Evolutionary conservation across 2,888 invertebrate species (phyloP).

Genomic region (Formica aserva): DNA sequence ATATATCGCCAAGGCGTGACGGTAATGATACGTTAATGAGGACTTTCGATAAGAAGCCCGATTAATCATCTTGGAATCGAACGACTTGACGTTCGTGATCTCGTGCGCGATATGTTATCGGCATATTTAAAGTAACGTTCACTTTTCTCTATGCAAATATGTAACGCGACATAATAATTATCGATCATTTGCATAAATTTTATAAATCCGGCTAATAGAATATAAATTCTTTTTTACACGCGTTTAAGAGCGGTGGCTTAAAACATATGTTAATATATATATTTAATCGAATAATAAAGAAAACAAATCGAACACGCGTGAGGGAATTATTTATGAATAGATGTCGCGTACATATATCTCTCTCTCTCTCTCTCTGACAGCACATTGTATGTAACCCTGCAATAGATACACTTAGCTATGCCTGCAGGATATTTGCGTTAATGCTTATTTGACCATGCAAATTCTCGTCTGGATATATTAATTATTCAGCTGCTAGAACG

Average conservation of each 20-base stretch:
- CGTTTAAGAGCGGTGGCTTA: neutral
- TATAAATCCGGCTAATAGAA: constrained; percentile 12
- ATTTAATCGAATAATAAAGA: constrained; percentile 2
- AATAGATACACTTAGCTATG: neutral
- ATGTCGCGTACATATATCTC: neutral
- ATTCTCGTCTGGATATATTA: constrained; percentile 27
- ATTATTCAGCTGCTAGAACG: constrained; percentile 22
- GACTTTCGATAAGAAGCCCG: constrained; percentile 3
- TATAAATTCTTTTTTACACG: constrained; percentile 11
- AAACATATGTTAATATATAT: constrained; percentile 19
- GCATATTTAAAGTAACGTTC: neutral
- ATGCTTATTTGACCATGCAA: constrained; percentile 33
- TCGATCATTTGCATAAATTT: constrained; percentile 17
- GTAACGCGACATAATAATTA: constrained; percentile 50
- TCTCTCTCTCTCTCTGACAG: neutral
- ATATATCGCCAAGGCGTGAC: constrained; percentile 17
- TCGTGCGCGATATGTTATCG: constrained; percentile 7
- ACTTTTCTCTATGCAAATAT: constrained; percentile 34
- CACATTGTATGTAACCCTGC: neutral
- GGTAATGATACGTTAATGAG: constrained; percentile 38
- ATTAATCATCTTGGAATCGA: constrained; percentile 5
- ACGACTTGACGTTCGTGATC: neutral
- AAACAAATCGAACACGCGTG: neutral
- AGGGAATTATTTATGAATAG: neutral
- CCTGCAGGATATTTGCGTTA: constrained; percentile 42